These are phyloP conservation scores for Salvelinus alpinus DNA, from an alignment of 2,113 vertebrate species.

Conservation along the genomic window DNA sequence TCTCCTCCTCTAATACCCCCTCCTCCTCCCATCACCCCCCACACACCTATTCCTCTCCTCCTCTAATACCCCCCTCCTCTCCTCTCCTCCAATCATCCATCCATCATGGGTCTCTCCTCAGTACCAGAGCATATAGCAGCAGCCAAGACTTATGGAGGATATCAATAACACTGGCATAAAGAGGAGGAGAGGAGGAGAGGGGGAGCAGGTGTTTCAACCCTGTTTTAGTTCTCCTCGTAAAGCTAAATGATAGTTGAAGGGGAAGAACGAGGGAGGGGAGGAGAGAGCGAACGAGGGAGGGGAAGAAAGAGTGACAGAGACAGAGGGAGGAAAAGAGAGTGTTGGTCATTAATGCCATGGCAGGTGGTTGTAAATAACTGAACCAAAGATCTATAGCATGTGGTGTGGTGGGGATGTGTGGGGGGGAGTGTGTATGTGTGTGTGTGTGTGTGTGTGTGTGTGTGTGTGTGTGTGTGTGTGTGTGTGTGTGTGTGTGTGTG, in stretches of 20 bases:
- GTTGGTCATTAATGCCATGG: conserved; percentile 63
- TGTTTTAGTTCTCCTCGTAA: conserved; percentile 74
- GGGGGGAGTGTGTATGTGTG: neutral
- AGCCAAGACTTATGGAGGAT: conserved; percentile 63
- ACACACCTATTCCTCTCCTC: too few species aligned
- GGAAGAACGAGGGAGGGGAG: conserved; percentile 44
- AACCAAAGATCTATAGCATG: conserved; percentile 49
- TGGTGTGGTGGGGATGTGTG: conserved; percentile 20
- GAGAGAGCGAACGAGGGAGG: too few species aligned
- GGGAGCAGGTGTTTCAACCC: conserved; percentile 37
- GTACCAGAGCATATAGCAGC: conserved; percentile 43
- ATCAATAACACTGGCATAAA: conserved; percentile 65
- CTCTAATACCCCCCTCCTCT: too few species aligned
- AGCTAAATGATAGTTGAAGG: conserved; percentile 75
- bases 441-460: neutral
- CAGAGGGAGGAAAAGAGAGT: conserved; percentile 41
- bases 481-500: too few species aligned
- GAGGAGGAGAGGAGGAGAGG: conserved; percentile 32
- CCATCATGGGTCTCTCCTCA: conserved; percentile 61
- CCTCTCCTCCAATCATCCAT: neutral
- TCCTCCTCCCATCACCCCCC: too few species aligned
- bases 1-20: neutral
- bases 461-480: too few species aligned
- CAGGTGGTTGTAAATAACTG: conserved; percentile 66
- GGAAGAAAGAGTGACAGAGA: too few species aligned